Percentiles rank a stretch among this genome's conserved stretches.
Evolutionary conservation across 2,797 vertebrate genomes (phyloP).

Genomic region (Ctenopoma multispine): DNA sequence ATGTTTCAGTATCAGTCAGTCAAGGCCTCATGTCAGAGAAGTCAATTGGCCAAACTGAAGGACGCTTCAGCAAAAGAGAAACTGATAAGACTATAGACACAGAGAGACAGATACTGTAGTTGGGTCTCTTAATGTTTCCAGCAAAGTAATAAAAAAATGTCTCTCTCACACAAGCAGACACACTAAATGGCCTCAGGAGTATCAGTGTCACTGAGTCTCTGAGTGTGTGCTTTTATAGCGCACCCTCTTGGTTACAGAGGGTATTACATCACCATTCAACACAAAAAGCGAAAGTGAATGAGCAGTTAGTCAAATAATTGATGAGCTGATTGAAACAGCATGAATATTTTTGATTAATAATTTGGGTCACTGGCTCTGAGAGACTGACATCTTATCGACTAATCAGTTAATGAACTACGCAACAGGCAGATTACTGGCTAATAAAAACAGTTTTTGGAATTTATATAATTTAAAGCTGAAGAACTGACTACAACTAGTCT

Average conservation of each 20-base stretch:
- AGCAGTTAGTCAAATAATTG: not conserved
- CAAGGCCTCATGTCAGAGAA: slow-evolving; percentile 48
- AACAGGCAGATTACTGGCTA: not conserved
- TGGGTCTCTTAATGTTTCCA: slow-evolving; percentile 26
- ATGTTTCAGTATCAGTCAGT: slow-evolving; percentile 46
- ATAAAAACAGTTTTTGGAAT: too few species aligned
- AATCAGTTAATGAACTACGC: not conserved
- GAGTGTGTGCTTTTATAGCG: slow-evolving; percentile 37
- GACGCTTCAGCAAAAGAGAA: slow-evolving; percentile 38
- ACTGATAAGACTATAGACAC: slow-evolving; percentile 13
- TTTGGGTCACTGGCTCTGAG: too few species aligned
- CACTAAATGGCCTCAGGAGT: not conserved
- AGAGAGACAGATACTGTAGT: slow-evolving; percentile 10
- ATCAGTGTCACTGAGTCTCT: not conserved
- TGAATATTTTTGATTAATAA: too few species aligned
- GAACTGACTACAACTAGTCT: too few species aligned
- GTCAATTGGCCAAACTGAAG: slow-evolving; percentile 38
- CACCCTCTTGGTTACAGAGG: slow-evolving; percentile 31
- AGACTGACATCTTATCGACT: not conserved
- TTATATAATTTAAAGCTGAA: too few species aligned
- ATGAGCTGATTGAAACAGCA: not conserved
- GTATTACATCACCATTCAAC: not conserved
- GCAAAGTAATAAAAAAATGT: slow-evolving; percentile 34
- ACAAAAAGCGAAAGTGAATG: not conserved
- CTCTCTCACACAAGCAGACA: slow-evolving; percentile 2